These are phyloP conservation scores for Leucoraja erinaceus DNA, from an alignment of 2,113 vertebrate genomes.

Conservation along the genomic window DNA sequence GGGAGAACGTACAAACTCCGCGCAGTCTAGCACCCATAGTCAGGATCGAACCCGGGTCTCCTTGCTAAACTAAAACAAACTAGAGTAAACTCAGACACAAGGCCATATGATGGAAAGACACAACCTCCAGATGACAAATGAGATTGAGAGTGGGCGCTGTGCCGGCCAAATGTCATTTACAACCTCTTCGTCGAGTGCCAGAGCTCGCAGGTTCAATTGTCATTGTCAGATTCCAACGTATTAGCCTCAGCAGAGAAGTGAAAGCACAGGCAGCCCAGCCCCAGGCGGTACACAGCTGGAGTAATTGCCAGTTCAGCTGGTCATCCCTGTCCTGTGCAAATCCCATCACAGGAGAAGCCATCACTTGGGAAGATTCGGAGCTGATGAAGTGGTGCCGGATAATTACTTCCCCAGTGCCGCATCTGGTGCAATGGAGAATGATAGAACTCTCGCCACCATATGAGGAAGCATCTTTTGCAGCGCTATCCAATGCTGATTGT, in stretches of 20 bases:
- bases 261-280: not conserved
- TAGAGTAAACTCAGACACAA: not conserved
- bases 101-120: not conserved
- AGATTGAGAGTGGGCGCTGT: not conserved
- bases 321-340: not conserved
- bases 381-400: not conserved
- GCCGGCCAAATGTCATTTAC: not conserved
- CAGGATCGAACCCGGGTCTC: no score
- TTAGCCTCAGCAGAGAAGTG: not conserved
- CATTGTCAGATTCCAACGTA: not conserved
- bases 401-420: not conserved
- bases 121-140: not conserved
- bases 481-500: not conserved
- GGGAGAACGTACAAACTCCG: no score
- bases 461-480: not conserved
- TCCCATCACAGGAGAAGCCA: not conserved
- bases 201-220: not conserved
- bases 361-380: not conserved
- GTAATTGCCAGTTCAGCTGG: not conserved
- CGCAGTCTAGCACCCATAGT: no score
- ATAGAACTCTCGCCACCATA: not conserved
- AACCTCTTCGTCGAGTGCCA: not conserved
- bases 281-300: not conserved
- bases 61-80: no score
- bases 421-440: no score